Conservation (phyloP, 2,797 vertebrate species). For the Mormyrus hasselquistii region DNA sequence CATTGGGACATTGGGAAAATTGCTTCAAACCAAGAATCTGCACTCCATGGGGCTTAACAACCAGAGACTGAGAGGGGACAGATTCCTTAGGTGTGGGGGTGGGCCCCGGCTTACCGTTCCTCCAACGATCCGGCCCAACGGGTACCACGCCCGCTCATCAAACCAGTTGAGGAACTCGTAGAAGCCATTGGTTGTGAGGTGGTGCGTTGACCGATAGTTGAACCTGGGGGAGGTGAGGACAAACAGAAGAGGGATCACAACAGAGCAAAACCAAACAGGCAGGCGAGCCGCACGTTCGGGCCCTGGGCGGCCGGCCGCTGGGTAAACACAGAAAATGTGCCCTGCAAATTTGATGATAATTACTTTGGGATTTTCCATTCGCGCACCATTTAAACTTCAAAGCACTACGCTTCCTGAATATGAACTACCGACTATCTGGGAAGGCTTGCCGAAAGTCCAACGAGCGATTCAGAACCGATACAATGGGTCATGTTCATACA, state of each 20-base stretch:
- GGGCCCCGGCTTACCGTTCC: slow-evolving; percentile 83
- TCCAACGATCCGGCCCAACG: slow-evolving; percentile 92
- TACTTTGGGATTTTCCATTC: neutral
- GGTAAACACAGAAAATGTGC: neutral
- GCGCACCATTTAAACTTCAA: neutral
- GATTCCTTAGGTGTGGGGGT: neutral
- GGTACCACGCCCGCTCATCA: slow-evolving; percentile 97
- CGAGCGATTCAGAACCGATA: neutral
- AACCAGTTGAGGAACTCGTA: slow-evolving; percentile 99
- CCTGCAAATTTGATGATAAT: slow-evolving; percentile 8
- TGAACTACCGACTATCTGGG: neutral
- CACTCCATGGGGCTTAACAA: neutral
- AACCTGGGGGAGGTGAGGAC: slow-evolving; percentile 64
- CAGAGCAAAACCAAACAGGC: neutral
- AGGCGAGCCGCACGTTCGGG: neutral
- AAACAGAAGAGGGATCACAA: neutral
- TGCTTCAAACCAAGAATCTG: neutral
- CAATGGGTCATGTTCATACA: neutral
- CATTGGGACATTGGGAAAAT: neutral
- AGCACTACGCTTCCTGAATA: neutral
- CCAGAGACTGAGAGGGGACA: neutral
- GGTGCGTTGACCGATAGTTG: slow-evolving; percentile 97
- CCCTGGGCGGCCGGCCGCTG: neutral
- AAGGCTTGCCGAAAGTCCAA: neutral
- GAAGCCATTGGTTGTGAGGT: slow-evolving; percentile 94